phyloP scores from a whole-genome alignment of 2,888 invertebrate genomes.

The Penaeus monodon region DNA sequence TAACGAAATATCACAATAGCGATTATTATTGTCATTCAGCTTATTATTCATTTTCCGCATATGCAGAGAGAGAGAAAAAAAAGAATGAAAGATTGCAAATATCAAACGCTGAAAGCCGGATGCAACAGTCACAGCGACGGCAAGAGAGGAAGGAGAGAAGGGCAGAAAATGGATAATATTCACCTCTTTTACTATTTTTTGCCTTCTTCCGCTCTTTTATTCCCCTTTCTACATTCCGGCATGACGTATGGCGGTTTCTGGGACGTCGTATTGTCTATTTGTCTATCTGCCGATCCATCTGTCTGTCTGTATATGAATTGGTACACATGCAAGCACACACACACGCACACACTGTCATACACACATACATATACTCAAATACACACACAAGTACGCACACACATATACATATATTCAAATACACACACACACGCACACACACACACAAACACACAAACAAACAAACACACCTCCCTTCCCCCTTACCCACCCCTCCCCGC shows the following conservation, averaged over 20 bases:
- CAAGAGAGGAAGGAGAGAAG: too few species aligned
- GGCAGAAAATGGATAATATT: too few species aligned
- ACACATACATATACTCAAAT: neutral
- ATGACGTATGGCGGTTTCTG: neutral
- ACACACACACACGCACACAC: neutral
- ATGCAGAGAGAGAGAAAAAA: too few species aligned
- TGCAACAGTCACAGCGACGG: too few species aligned
- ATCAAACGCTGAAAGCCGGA: too few species aligned
- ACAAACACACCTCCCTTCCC: neutral
- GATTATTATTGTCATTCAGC: too few species aligned
- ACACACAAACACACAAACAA: neutral
- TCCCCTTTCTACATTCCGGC: too few species aligned
- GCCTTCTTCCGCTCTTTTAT: too few species aligned
- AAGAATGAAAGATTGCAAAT: too few species aligned
- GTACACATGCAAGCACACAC: constrained; percentile 15
- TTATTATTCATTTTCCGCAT: too few species aligned
- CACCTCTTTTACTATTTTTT: too few species aligned
- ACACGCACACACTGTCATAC: neutral
- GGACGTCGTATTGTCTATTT: neutral
- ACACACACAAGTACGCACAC: neutral
- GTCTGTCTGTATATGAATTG: constrained; percentile 9
- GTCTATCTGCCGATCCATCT: neutral
- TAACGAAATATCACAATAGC: too few species aligned
- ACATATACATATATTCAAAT: neutral
- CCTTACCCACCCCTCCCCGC: neutral